These are phyloP conservation scores for Acropternis orthonyx DNA, from an alignment of 2,797 vertebrate species.

Conservation along the genomic window DNA sequence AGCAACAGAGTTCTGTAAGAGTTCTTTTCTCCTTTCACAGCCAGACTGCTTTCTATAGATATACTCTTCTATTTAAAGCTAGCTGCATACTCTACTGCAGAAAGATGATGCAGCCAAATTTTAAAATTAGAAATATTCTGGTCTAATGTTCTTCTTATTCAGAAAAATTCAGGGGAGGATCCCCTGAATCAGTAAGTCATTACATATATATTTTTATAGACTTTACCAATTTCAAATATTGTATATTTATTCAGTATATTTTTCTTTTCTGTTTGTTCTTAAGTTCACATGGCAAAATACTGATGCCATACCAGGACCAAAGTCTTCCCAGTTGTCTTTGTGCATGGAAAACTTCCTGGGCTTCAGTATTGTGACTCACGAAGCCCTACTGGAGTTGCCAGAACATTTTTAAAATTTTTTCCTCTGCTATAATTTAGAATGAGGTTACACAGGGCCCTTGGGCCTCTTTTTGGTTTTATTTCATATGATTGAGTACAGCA, in stretches of 20 bases:
- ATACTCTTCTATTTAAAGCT: background rate
- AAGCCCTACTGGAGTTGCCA: background rate
- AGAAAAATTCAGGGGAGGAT: background rate
- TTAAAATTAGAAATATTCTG: background rate
- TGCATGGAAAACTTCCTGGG: background rate
- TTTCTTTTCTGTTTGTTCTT: background rate
- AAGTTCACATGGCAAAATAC: background rate
- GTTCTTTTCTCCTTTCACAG: background rate
- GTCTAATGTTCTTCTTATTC: background rate
- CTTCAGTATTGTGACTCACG: background rate
- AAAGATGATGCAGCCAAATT: background rate
- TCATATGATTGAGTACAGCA: background rate
- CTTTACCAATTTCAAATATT: background rate
- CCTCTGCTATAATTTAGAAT: background rate
- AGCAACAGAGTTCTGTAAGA: background rate
- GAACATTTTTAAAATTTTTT: background rate
- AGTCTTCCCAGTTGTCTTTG: background rate
- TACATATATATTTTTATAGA: background rate
- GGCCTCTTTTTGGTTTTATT: background rate
- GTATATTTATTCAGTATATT: background rate
- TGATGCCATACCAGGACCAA: background rate
- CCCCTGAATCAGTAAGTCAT: background rate
- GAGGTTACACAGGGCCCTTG: background rate
- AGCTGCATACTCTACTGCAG: background rate
- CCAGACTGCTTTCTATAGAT: background rate